phyloP scores from a whole-genome alignment of 2,797 vertebrate genomes.

The Ambastaia sidthimunki region DNA sequence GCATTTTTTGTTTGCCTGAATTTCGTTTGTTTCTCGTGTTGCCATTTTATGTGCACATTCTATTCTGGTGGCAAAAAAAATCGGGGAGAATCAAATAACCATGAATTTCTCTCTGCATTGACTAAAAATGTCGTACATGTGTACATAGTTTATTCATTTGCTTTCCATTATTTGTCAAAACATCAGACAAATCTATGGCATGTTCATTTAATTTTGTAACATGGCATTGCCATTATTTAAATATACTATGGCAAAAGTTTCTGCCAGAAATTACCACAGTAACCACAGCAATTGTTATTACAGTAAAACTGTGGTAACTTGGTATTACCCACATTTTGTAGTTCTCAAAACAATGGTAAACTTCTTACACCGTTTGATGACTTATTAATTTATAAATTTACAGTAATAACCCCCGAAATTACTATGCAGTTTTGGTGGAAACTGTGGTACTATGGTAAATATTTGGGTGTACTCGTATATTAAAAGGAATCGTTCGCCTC shows the following conservation, averaged over 20 bases:
- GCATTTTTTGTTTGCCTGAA: slow-evolving; percentile 60
- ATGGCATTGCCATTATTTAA: not conserved
- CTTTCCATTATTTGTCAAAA: slow-evolving; percentile 21
- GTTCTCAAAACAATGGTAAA: not conserved
- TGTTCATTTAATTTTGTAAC: slow-evolving; percentile 10
- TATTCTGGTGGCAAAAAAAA: not conserved
- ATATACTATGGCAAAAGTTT: not conserved
- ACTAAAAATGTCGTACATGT: not conserved
- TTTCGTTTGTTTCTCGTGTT: not conserved
- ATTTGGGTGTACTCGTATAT: not conserved
- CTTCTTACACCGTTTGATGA: not conserved
- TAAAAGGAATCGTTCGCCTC: not conserved
- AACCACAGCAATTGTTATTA: not conserved
- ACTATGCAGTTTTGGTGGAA: no score
- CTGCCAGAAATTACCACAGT: not conserved
- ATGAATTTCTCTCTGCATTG: not conserved
- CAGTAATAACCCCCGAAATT: not conserved
- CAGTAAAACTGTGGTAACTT: not conserved
- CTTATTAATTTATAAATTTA: not conserved
- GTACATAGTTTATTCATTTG: not conserved
- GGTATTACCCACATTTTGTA: not conserved
- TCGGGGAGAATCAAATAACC: not conserved
- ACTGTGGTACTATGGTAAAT: no score
- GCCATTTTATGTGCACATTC: slow-evolving; percentile 10
- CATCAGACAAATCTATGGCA: not conserved